Evolutionary conservation across 2,113 vertebrate species (phyloP).

Genomic region (Scopus umbretta): DNA sequence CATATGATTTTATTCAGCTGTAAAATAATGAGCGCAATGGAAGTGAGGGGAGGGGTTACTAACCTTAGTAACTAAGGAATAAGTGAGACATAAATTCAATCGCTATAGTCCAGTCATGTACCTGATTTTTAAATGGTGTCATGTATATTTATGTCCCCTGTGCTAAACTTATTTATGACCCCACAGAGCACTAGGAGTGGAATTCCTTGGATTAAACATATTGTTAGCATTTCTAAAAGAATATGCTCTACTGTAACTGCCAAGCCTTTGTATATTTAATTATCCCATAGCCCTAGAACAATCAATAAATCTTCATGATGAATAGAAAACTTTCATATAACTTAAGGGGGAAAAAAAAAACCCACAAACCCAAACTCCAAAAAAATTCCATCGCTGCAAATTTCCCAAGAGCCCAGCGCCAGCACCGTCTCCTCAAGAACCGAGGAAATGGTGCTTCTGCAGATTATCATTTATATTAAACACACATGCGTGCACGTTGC

Average conservation of each 20-base stretch:
- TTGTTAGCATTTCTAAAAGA: slow-evolving; percentile 58
- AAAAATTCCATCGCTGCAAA: slow-evolving; percentile 13
- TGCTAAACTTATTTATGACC: slow-evolving; percentile 47
- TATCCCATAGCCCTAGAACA: slow-evolving; percentile 49
- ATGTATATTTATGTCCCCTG: slow-evolving; percentile 51
- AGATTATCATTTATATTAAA: slow-evolving; percentile 59
- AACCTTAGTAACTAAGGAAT: slow-evolving; percentile 16
- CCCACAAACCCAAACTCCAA: background rate
- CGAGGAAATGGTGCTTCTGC: slow-evolving; percentile 48
- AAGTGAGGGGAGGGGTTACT: slow-evolving; percentile 16
- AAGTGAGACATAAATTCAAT: slow-evolving; percentile 28
- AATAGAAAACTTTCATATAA: slow-evolving; percentile 56
- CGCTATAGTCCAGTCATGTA: slow-evolving; percentile 12
- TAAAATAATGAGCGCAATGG: slow-evolving; percentile 42
- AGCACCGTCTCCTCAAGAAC: slow-evolving; percentile 15
- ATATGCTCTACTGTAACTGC: slow-evolving; percentile 58
- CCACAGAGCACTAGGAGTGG: background rate
- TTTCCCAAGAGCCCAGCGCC: slow-evolving; percentile 36
- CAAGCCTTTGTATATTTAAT: slow-evolving; percentile 70
- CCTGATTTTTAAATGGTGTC: slow-evolving; percentile 38
- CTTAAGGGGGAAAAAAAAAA: background rate
- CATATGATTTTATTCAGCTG: slow-evolving; percentile 36
- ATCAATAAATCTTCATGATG: slow-evolving; percentile 64
- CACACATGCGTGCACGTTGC: slow-evolving; percentile 5
- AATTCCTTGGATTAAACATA: slow-evolving; percentile 56